Base-by-base conservation (phyloP, 2,888 invertebrate species). In the Lepidocyrtinus sp. region DNA sequence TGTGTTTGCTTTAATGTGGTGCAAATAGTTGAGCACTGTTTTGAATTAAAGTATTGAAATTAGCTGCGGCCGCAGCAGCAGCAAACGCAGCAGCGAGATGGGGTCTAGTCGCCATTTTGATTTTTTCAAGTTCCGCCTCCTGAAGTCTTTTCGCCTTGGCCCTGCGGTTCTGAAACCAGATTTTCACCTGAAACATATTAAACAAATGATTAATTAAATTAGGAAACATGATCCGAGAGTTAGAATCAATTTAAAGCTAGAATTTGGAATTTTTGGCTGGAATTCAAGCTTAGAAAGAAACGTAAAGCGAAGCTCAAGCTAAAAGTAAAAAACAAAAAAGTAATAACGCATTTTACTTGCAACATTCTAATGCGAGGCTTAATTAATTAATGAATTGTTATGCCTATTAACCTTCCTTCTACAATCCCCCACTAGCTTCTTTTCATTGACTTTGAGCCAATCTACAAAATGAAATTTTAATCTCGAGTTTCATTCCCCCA, bases 41-140 rank as follows among this genome's bases (percentile, higher is more conserved):
- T 83, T 86, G 86, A 67, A 86, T 85, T 64, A 86, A 77, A 24
- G 83, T 84, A 72, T 86, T 86, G 77, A 86, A 85, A 76, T 85
- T 87, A 65, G 83, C 85, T 5, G 85, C 86, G 59, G 85, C 87
- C 19, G 86, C 86, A 19, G 85, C 86, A 17, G 85, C 86, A 7
- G 85, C 86, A 81, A 86, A 85, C 1, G 87, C 86, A 5, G 85
- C 85, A 46, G 86, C 86, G 17, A 83, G 77, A 81, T 85, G 87
- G 1, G 90, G 90, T 83, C 90, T 88, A 15, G 91, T 90, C 9
- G 91, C 90, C 89, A 91, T 90, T 82, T 90, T 89, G 81, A 91
- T 88, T 87, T 91, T 91, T 87, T 92, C 91, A 27, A 91, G 87
- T 87, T 92, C 92, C 36, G 92, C 91, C 88, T 92, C 92, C 85